Evolutionary conservation across 2,888 invertebrate genomes (phyloP), one percentile per base, ranked within the genome.

Genomic region (Diaperis boleti): DNA sequence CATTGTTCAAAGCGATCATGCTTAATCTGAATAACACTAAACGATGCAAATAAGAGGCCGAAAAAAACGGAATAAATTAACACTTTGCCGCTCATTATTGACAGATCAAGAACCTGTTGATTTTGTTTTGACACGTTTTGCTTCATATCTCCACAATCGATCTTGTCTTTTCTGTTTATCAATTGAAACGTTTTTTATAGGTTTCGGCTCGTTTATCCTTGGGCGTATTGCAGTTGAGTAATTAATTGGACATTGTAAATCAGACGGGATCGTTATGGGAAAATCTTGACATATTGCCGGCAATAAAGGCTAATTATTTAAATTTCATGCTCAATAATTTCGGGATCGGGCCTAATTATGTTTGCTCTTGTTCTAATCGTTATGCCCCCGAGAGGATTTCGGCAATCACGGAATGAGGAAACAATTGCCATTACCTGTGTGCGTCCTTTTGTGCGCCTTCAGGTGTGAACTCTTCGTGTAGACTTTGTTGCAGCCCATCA

Each of bases 401-500:
- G 4, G 33, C 33, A 13, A 33, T 33, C 13, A 5, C 10, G 20
- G 4, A 20, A 4, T 20, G 20, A 20, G 20, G 6, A 20, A 20
- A 20, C 20, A 20, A 3, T 20, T 20, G 3, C 6, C 6, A 3
- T 2, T 42, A 95, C 95, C 95, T 75, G 95, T 95, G 78, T 95
- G 95, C 6, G 95, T 95, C 72, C 95, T 84, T 79, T 95, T 95
- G 82, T 95, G 95, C 8, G 95, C 95, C 78, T 95, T 95, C 59
- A 95, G 85, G 81, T 95, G 95, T 22, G 95, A 95, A 79, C 95
- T 95, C 80, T 95, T 95, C 57, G 95, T 95, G 80, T 95, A 95
- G 44, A 95, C 93, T 81, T 95, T 95, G 80, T 93, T 91, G 82
- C 95, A 95, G 17, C 93, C 95, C 11, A 86, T 89, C 10, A 92